A percentile compares a stretch with the other conserved stretches of the same genome.
These are phyloP conservation scores for Caradrina kadenii DNA, from an alignment of 2,888 invertebrate species.

Conservation along the genomic window DNA sequence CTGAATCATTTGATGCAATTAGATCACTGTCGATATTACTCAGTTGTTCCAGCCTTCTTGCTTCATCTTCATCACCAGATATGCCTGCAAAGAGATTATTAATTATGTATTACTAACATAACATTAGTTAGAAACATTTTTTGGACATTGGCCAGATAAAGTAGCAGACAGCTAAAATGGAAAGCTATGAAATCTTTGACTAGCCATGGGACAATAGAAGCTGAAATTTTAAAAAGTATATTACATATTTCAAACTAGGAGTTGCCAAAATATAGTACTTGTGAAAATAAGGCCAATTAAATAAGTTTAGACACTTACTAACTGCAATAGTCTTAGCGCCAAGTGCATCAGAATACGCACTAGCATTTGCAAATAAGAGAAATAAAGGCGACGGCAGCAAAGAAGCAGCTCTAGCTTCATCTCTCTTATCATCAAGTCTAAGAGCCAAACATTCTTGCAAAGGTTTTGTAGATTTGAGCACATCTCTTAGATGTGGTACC, in stretches of 20 bases:
- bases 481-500: conserved; percentile 93
- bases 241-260: not conserved
- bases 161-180: no score
- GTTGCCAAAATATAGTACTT: no score
- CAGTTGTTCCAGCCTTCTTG: conserved; percentile 90
- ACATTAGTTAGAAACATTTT: not conserved
- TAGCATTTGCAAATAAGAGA: conserved; percentile 95
- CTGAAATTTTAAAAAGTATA: not conserved
- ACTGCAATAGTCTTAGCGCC: conserved; percentile 87
- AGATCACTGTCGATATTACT: conserved; percentile 88
- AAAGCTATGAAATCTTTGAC: no score
- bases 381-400: conserved; percentile 96
- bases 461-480: conserved; percentile 94
- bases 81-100: conserved; percentile 83
- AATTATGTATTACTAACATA: not conserved
- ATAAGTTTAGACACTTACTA: conserved; percentile 74
- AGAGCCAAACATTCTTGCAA: conserved; percentile 96
- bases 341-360: conserved; percentile 95
- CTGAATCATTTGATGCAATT: conserved; percentile 92
- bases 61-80: conserved; percentile 93
- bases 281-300: not conserved
- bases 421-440: conserved; percentile 94
- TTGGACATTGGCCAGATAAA: not conserved
- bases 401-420: conserved; percentile 94
- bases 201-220: no score